phyloP scores from a whole-genome alignment of 2,797 vertebrate species.

The Characodon lateralis region DNA sequence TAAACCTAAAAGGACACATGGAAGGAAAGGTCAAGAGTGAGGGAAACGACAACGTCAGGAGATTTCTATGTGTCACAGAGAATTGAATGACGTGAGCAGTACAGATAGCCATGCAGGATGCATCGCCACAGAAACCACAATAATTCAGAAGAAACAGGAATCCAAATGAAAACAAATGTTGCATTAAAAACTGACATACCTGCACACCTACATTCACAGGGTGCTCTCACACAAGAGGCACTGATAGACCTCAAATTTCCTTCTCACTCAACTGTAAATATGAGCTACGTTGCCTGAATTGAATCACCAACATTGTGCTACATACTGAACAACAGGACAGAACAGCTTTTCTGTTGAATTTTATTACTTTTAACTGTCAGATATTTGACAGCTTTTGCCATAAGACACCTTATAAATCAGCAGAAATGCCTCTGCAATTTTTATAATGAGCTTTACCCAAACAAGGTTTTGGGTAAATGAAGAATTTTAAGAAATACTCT shows the following conservation, averaged over 20 bases:
- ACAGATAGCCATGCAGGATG: conserved; percentile 21
- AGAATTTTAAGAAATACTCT: background rate
- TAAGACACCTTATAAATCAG: conserved; percentile 37
- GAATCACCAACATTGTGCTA: conserved; percentile 27
- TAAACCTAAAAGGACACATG: background rate
- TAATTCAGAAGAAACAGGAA: conserved; percentile 64
- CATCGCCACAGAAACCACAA: conserved; percentile 48
- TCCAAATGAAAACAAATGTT: conserved; percentile 81
- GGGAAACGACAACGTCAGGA: conserved; percentile 6
- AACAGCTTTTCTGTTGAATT: conserved; percentile 43
- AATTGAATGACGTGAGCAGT: conserved; percentile 10
- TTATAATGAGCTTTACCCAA: conserved; percentile 21
- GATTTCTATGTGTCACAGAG: background rate
- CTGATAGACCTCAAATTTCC: conserved; percentile 41
- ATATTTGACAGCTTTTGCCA: conserved; percentile 25
- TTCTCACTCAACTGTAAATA: conserved; percentile 60
- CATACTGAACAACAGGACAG: conserved; percentile 29
- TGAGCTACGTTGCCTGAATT: conserved; percentile 50
- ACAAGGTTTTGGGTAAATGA: conserved; percentile 23
- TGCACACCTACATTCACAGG: conserved; percentile 12
- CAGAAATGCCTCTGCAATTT: conserved; percentile 7
- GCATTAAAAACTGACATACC: conserved; percentile 55
- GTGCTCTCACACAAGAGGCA: conserved; percentile 26
- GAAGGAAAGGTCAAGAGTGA: background rate
- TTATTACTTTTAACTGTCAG: conserved; percentile 24